Percentiles rank a stretch among this genome's conserved stretches.
phyloP scores from a whole-genome alignment of 2,888 invertebrate genomes.

The Anthoptus insignis region DNA sequence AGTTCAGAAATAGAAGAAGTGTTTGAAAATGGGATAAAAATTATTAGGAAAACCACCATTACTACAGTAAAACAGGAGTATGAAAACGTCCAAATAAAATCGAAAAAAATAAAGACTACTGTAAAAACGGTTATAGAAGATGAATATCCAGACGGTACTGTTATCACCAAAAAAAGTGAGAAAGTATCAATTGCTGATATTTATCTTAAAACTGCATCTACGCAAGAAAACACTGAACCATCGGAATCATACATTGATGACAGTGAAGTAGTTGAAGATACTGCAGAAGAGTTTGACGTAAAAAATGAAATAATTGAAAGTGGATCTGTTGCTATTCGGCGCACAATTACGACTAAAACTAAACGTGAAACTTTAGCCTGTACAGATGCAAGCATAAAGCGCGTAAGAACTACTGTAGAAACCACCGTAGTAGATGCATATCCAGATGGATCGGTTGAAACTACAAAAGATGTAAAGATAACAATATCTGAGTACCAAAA shows the following conservation, averaged over 20 bases:
- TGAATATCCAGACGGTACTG: constrained; percentile 75
- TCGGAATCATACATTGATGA: constrained; percentile 64
- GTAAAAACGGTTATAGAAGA: constrained; percentile 67
- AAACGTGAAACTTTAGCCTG: constrained; percentile 82
- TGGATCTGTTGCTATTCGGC: constrained; percentile 68
- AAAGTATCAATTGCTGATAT: constrained; percentile 76
- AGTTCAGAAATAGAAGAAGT: constrained; percentile 60
- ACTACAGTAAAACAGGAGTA: constrained; percentile 72
- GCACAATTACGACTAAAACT: constrained; percentile 79
- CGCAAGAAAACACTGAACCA: constrained; percentile 54
- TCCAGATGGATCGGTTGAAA: constrained; percentile 86
- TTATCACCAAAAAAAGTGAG: constrained; percentile 75
- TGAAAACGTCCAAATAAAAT: constrained; percentile 59
- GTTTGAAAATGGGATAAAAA: constrained; percentile 62
- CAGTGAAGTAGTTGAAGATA: constrained; percentile 74
- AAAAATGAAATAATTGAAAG: constrained; percentile 71
- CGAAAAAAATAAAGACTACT: constrained; percentile 73
- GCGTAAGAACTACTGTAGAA: constrained; percentile 87
- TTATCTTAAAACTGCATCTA: constrained; percentile 56
- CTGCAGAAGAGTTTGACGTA: constrained; percentile 72
- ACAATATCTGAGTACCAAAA: constrained; percentile 83
- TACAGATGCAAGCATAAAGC: constrained; percentile 81
- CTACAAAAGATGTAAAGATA: constrained; percentile 83
- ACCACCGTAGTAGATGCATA: constrained; percentile 79
- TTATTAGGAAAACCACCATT: constrained; percentile 71